These are phyloP conservation scores for Oriolus oriolus DNA, from an alignment of 2,113 vertebrate genomes.

Conservation along the genomic window DNA sequence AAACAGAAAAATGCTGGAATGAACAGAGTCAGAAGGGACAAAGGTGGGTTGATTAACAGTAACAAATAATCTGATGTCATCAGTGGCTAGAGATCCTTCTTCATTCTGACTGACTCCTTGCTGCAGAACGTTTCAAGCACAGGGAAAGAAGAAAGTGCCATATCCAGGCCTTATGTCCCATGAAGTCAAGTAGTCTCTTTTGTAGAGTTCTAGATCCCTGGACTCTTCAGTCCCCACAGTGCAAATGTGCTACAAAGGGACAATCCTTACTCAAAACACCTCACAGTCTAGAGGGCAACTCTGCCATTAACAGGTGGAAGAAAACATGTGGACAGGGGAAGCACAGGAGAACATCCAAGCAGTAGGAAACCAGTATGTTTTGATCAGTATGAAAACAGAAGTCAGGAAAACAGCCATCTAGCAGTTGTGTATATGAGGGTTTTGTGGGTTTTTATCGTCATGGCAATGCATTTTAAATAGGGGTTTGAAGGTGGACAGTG, in stretches of 20 bases:
- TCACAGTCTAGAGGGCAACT: background rate
- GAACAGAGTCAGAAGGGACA: background rate
- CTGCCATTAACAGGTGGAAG: background rate
- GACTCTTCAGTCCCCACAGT: background rate
- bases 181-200: background rate
- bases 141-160: background rate
- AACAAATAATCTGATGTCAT: background rate
- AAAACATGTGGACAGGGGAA: background rate
- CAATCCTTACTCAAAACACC: background rate
- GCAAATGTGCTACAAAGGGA: background rate
- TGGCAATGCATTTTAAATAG: background rate
- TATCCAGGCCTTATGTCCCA: background rate
- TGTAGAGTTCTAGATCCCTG: background rate
- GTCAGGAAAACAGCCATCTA: background rate
- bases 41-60: background rate
- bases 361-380: background rate
- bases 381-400: background rate
- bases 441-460: background rate
- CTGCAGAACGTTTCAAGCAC: background rate
- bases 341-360: background rate
- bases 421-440: background rate
- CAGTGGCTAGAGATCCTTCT: background rate
- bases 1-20: background rate
- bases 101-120: background rate
- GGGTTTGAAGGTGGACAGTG: background rate